phyloP scores from a whole-genome alignment of 2,797 vertebrate species.

The Tauraco hartlaubi region DNA sequence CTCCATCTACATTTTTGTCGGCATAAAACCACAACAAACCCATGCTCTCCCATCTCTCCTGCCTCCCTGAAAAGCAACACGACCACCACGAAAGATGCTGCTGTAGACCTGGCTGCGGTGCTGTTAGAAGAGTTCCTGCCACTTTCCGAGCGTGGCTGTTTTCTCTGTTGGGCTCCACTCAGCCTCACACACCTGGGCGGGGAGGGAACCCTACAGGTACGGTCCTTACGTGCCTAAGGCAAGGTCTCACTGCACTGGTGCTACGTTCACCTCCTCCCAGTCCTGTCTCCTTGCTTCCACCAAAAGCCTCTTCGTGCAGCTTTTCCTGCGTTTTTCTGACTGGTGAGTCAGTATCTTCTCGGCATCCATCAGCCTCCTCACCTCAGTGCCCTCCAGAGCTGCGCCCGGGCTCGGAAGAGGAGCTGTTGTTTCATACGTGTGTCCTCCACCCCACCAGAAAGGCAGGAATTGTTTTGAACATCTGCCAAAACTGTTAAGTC shows the following conservation, averaged over 20 bases:
- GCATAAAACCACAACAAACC: background rate
- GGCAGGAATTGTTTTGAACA: background rate
- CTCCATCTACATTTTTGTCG: background rate
- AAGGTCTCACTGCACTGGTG: accelerated
- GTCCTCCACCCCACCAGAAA: background rate
- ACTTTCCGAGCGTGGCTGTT: background rate
- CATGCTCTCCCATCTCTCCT: background rate
- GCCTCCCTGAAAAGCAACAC: background rate
- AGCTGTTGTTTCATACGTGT: background rate
- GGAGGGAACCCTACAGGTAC: background rate
- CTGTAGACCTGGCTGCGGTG: background rate
- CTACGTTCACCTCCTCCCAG: background rate
- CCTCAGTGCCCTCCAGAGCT: background rate
- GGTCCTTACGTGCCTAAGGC: background rate
- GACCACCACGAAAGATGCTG: background rate
- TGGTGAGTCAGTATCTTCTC: background rate
- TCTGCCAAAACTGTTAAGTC: background rate
- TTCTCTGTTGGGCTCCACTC: background rate
- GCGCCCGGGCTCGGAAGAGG: background rate
- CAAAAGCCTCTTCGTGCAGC: background rate
- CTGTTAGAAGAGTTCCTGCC: background rate
- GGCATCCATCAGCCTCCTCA: background rate
- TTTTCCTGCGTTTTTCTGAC: background rate
- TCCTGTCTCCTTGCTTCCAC: background rate
- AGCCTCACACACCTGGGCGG: background rate